Evolutionary conservation across 2,113 vertebrate species (phyloP), one percentile per base, ranked within the genome.

Genomic region (Mormyrus lacerda): DNA sequence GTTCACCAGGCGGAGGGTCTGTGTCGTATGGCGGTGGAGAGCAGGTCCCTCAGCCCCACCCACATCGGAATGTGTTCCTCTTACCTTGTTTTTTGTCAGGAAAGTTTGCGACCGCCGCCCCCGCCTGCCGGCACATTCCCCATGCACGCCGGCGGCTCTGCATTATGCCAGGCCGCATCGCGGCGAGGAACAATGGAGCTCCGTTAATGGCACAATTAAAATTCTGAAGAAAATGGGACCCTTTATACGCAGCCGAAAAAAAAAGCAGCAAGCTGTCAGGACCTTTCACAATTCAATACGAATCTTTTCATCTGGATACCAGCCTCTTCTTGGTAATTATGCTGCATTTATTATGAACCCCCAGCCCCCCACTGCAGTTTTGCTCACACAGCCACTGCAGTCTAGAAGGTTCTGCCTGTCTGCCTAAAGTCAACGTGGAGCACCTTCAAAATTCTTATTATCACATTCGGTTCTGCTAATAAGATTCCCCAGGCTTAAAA

Each of bases 301-400:
- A 94, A 93, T 93, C 91, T 93, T 96, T 95, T 96, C 94, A 95
- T 95, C 94, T 95, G 94, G 91, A 89, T 94, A 93, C 93, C 94
- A 94, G 94, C 95, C 94, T 95, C 94, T 95, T 95, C 94, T 94
- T 94, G 93, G 94, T 95, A 95, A 95, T 96, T 96, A 96, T 95
- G 92, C 95, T 94, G 94, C 94, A 95, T 95, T 94, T 95, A 95
- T 95, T 95, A 95, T 94, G 92, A 91, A 91, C 90, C 90, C 91
- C 51, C 53, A 39, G 73, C 85, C 47, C n/a, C 65, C 31, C 55
- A 21, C 58, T 55, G 45, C 53, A 1, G 44, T 61, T 42, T 65
- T 44, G 53, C 58, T 35, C 27, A 53, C 45, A 35, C 69, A 82
- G 45, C 31, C 31, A 9, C 31, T 89, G 17, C 13, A 51, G 13